Evolutionary conservation across 1,140 invertebrate species (phyloP).

Genomic region (Atta texana): DNA sequence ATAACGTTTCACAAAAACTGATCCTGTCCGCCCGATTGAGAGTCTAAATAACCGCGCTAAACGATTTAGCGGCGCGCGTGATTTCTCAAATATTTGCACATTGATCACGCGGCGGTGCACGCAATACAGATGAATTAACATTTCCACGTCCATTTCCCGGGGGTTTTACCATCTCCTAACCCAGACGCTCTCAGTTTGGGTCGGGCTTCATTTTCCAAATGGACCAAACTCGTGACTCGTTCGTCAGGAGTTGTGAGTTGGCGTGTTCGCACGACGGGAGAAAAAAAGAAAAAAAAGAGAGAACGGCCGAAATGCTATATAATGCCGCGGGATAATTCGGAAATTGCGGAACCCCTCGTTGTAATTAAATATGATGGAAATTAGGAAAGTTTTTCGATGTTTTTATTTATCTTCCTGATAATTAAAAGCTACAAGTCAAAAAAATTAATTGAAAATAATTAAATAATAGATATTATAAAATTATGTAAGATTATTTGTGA

Average conservation of each 20-base stretch:
- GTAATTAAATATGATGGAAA: conserved; percentile 25
- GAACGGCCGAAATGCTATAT: conserved; percentile 15
- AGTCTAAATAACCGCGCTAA: conserved; percentile 66
- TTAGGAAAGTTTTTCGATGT: conserved; percentile 9
- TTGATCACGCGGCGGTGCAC: conserved; percentile 63
- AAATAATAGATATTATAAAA: not conserved
- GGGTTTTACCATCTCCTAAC: conserved; percentile 38
- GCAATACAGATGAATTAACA: conserved; percentile 69
- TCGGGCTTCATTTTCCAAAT: conserved; percentile 73
- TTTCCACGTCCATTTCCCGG: conserved; percentile 57
- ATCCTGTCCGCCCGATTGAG: not conserved
- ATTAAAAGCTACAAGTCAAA: not conserved
- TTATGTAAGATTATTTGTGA: not conserved
- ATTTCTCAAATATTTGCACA: conserved; percentile 74
- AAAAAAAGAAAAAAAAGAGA: conserved; percentile 1
- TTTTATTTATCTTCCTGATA: not conserved
- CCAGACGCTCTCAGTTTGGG: conserved; percentile 27
- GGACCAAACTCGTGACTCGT: conserved; percentile 66
- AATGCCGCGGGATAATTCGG: conserved; percentile 4
- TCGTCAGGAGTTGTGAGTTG: conserved; percentile 62
- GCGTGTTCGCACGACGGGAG: not conserved
- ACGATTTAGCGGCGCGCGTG: conserved; percentile 71
- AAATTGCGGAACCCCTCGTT: conserved; percentile 19
- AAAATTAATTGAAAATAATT: conserved; percentile 4
- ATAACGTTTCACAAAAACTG: conserved; percentile 16